These are phyloP conservation scores for Ametastegia equiseti DNA, from an alignment of 2,888 invertebrate species.

Conservation along the genomic window DNA sequence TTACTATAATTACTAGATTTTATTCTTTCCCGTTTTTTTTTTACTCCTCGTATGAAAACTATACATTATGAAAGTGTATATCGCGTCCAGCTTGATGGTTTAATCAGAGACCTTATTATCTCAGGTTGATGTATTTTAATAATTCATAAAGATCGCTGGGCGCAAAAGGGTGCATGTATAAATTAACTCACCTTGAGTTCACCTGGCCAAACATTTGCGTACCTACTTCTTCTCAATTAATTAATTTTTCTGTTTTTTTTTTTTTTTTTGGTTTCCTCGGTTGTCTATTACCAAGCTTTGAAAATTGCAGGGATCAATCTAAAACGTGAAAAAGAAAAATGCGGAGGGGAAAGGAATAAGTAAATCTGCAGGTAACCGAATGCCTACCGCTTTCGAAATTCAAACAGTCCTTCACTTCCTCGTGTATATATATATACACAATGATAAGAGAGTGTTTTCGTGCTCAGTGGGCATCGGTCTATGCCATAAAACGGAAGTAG, in stretches of 20 bases:
- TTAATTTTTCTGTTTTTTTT: neutral
- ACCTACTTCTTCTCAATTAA: conserved; percentile 12
- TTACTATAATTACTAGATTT: conserved; percentile 9
- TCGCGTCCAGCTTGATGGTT: conserved; percentile 34
- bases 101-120: conserved; percentile 15
- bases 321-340: no score
- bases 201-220: neutral
- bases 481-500: conserved; percentile 33
- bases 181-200: conserved; percentile 25
- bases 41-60: neutral
- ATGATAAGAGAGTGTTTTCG: conserved; percentile 29
- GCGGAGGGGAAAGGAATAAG: neutral
- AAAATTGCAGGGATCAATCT: no score
- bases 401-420: conserved; percentile 7
- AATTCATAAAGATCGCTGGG: conserved; percentile 9
- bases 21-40: neutral
- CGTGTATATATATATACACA: neutral
- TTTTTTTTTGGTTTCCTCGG: neutral
- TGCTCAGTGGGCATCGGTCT: conserved; percentile 35
- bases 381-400: conserved; percentile 2
- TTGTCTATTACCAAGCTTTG: no score
- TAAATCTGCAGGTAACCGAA: conserved; percentile 3
- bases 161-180: conserved; percentile 1
- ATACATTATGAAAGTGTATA: neutral
- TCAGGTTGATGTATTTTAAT: conserved; percentile 20